Evolutionary conservation across 2,113 vertebrate genomes (phyloP), one percentile per base, ranked within the genome.

Genomic region (Forbesichthys papilliferus): DNA sequence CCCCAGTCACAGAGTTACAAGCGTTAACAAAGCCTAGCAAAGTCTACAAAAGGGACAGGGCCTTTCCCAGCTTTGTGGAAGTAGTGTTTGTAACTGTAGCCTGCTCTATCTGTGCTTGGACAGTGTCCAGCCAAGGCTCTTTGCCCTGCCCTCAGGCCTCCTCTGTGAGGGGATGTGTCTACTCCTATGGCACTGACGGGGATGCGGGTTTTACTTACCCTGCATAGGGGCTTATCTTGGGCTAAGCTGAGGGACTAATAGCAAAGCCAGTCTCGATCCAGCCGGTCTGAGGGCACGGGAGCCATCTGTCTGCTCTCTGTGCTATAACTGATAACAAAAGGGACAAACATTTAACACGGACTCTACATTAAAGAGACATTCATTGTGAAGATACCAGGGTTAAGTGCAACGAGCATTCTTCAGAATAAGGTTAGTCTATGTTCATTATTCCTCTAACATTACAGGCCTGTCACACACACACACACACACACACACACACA

Each of bases 211-310:
- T 42, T 86, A 83, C 89, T 90, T 89, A 83, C 85, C 89, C 88
- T 90, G 84, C 72, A 69, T 89, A 89, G 85, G 80, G 90, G 92
- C 91, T 93, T 92, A 93, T 91, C 91, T 87, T 82, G 86, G 88
- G 87, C 89, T 93, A 93, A 93, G 90, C 91, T 91, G 90, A 92
- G 79, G 90, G 82, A 88, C 87, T 88, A 91, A 91, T 87, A 90
- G 90, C 89, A 92, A 90, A 91, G 88, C 89, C 89, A 90, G 86
- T 84, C 89, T 91, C 62, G 81, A 77, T 91, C 82, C 78, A 91
- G 87, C 87, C 85, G 84, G 84, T 87, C 84, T 90, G 84, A 88
- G 89, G 89, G 89, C 92, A 91, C 78, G 88, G 83, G 79, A 90
- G 87, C 92, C 92, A 93, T 93, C 92, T 93, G 92, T 92, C 91